Evolutionary conservation across 2,888 invertebrate genomes (phyloP).

Genomic region (Lucinisca nassula): DNA sequence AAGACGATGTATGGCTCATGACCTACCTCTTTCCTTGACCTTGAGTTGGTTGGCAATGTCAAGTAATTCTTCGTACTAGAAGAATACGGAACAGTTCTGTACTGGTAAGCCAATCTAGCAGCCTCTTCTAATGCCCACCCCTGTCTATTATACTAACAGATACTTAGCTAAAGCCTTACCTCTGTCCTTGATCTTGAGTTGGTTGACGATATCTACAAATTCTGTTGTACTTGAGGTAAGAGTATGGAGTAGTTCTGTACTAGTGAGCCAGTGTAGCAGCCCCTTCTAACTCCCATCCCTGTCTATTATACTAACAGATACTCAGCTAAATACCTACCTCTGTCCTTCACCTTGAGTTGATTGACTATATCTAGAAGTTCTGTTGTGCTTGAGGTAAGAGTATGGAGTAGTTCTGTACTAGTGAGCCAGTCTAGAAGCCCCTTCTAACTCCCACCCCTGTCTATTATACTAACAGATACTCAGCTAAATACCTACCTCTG

Average conservation of each 20-base stretch:
- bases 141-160: constrained; percentile 30
- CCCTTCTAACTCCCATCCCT: constrained; percentile 57
- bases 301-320: neutral
- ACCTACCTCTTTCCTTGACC: constrained; percentile 79
- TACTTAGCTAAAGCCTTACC: too few relatives aligned
- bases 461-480: constrained; percentile 15
- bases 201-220: constrained; percentile 75
- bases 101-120: constrained; percentile 83
- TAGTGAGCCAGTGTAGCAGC: constrained; percentile 82
- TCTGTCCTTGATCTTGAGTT: constrained; percentile 77
- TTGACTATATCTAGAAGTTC: constrained; percentile 79
- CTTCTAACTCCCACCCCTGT: constrained; percentile 58
- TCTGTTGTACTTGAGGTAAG: constrained; percentile 79
- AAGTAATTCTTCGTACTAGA: constrained; percentile 80
- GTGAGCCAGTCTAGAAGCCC: constrained; percentile 81
- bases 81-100: constrained; percentile 80
- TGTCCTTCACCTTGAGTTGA: constrained; percentile 76
- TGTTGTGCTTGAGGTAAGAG: constrained; percentile 78
- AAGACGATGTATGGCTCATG: too few relatives aligned
- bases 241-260: constrained; percentile 80
- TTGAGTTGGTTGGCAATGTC: constrained; percentile 76
- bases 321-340: too few relatives aligned
- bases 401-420: constrained; percentile 80
- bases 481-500: too few relatives aligned
- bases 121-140: constrained; percentile 59